Base-by-base conservation (phyloP, 2,113 vertebrate genomes). In the Sterrhoptilus dennistouni region DNA sequence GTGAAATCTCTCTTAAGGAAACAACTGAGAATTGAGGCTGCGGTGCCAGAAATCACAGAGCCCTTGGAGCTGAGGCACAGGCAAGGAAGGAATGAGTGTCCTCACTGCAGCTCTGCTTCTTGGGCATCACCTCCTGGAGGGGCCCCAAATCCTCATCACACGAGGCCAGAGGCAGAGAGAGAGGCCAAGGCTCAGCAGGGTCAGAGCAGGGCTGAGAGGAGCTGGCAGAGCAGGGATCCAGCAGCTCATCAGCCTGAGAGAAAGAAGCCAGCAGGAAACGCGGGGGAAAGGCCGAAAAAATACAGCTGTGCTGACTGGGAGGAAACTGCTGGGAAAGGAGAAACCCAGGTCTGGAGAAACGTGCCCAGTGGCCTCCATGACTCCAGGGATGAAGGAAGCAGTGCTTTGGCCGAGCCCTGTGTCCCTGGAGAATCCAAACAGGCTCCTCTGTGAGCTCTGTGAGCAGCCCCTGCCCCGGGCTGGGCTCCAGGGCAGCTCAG, bases 41-140 rank as follows among this genome's bases (percentile, higher is more conserved):
- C 12, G 5, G 88, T 87, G 96, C 93, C 96, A 96, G 96, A 71
- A 95, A 96, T 79, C 90, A 42, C 76, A 93, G 52, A 87, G 75
- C 61, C 40, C 79, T 76, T 61, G 87, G 93, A 95, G 69, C 71
- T 77, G 71, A 35, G 40, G 71, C 76, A 60, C 50, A 38, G 45
- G 74, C 21, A 27, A 44, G 78, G 57, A 27, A 44, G 78, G 57
- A 66, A 47, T 9, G 49, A 69, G 50, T 8, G 44, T 65, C 83
- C 4, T 8, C 36, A 1, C 31, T 83, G 17, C 50, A 74, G 74
- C 59, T 49, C 61, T 76, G 35, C 63, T 63, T 17, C 92, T 50
- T 3, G 35, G 89, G 88, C 92, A 85, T 88, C 92, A 75, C 68
- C 88, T 94, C 77, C 92, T 94, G 95, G 96, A 95, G 80, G 50